Percentiles rank a stretch among this genome's conserved stretches.
Conservation (phyloP, 2,113 vertebrate genomes). For the Sinocyclocheilus rhinocerous region DNA sequence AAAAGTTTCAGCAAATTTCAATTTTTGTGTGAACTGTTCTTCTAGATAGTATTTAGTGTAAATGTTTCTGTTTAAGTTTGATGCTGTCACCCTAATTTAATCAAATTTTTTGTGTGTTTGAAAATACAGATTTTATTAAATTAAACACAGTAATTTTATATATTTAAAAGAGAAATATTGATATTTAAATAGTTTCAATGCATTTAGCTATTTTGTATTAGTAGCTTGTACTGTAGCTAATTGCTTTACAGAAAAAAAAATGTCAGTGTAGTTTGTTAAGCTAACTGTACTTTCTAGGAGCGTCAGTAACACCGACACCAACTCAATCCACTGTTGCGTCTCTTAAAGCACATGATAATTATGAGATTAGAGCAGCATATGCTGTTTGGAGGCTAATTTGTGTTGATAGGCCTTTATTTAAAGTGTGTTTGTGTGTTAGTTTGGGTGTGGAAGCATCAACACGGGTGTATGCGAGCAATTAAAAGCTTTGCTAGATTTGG, state of each 20-base stretch:
- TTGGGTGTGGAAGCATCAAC: constrained; percentile 5
- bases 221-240: not conserved
- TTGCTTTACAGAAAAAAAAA: not conserved
- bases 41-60: not conserved
- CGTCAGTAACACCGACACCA: not conserved
- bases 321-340: not conserved
- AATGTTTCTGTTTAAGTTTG: not conserved
- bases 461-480: not conserved
- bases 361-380: not conserved
- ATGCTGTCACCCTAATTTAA: not conserved
- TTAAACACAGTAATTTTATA: not conserved
- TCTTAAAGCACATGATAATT: not conserved
- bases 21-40: too few relatives aligned
- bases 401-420: constrained; percentile 31
- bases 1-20: too few relatives aligned
- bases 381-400: not conserved
- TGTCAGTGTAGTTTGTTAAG: not conserved
- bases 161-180: not conserved
- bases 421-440: constrained; percentile 23
- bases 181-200: not conserved
- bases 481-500: not conserved
- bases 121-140: not conserved
- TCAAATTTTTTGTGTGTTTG: not conserved
- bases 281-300: not conserved
- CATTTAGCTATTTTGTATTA: not conserved